Percentiles rank a stretch among this genome's conserved stretches.
Evolutionary conservation across 2,888 invertebrate genomes (phyloP).

Genomic region (Heliconius aoede): DNA sequence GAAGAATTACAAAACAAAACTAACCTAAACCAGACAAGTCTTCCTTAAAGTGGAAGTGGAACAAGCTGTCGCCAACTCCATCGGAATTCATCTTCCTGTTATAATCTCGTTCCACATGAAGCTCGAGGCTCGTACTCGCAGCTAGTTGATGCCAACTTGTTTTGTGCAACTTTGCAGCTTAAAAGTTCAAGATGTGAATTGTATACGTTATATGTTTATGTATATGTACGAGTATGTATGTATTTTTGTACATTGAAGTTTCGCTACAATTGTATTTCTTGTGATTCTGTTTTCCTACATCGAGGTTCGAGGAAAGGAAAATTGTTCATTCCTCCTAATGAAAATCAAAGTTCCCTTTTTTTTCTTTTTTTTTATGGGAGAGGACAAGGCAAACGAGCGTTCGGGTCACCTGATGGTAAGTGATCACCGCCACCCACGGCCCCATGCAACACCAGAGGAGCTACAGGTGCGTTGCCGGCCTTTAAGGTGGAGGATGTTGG

Average conservation of each 20-base stretch:
- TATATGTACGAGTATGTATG: neutral
- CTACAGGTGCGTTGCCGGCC: too few relatives aligned
- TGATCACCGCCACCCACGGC: too few relatives aligned
- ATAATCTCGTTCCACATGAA: conserved; percentile 26
- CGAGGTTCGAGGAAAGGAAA: too few relatives aligned
- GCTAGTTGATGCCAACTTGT: conserved; percentile 24
- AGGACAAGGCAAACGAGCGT: too few relatives aligned
- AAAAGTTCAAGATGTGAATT: conserved; percentile 22
- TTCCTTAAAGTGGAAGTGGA: conserved; percentile 1
- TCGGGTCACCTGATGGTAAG: too few relatives aligned
- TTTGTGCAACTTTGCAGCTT: conserved; percentile 16
- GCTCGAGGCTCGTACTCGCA: conserved; percentile 7
- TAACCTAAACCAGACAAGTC: neutral
- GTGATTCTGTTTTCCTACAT: too few relatives aligned
- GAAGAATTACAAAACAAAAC: neutral
- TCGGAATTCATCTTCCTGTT: conserved; percentile 27
- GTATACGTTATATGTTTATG: neutral
- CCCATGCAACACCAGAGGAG: too few relatives aligned
- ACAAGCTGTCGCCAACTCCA: conserved; percentile 27
- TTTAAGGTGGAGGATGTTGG: too few relatives aligned
- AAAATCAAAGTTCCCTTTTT: too few relatives aligned
- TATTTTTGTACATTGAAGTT: neutral
- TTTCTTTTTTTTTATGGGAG: too few relatives aligned
- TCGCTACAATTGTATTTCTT: neutral
- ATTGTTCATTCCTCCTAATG: too few relatives aligned